Percentiles rank a stretch among this genome's conserved stretches.
These are phyloP conservation scores for Pseudoatta argentina DNA, from an alignment of 1,140 invertebrate genomes.

Conservation along the genomic window DNA sequence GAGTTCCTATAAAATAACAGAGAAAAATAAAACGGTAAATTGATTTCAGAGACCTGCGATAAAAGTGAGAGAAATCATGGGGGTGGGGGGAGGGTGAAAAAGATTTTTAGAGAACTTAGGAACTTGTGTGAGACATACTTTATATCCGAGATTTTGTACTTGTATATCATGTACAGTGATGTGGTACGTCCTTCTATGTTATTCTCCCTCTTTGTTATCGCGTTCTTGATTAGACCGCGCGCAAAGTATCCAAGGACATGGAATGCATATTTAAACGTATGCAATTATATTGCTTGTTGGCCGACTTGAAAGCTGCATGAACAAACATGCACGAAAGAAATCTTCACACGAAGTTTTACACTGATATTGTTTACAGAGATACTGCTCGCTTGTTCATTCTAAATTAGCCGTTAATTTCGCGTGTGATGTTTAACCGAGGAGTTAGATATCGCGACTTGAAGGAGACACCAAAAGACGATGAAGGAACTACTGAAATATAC, in stretches of 20 bases:
- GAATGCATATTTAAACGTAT: conserved; percentile 49
- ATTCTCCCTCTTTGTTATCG: conserved; percentile 61
- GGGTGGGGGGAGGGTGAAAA: not conserved
- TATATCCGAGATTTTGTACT: conserved; percentile 73
- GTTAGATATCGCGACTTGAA: conserved; percentile 37
- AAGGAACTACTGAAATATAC: conserved; percentile 73
- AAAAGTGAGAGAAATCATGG: conserved; percentile 45
- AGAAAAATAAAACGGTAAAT: conserved; percentile 18
- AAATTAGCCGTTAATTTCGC: conserved; percentile 53
- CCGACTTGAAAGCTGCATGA: conserved; percentile 14
- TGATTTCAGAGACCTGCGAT: conserved; percentile 46
- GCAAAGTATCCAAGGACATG: not conserved
- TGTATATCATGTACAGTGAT: conserved; percentile 83
- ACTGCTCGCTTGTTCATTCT: conserved; percentile 49
- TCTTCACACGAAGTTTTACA: conserved; percentile 42
- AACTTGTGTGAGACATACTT: conserved; percentile 67
- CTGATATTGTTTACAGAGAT: conserved; percentile 56
- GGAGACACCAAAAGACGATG: conserved; percentile 53
- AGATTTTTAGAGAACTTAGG: conserved; percentile 8
- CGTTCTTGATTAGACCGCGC: conserved; percentile 51
- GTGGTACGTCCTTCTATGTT: conserved; percentile 70
- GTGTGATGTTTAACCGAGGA: conserved; percentile 11
- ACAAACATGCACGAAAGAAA: conserved; percentile 44
- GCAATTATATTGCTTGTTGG: conserved; percentile 68
- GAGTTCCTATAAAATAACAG: conserved; percentile 30